These are phyloP conservation scores for Pseudoips prasinana DNA, from an alignment of 2,888 invertebrate genomes.

Conservation along the genomic window DNA sequence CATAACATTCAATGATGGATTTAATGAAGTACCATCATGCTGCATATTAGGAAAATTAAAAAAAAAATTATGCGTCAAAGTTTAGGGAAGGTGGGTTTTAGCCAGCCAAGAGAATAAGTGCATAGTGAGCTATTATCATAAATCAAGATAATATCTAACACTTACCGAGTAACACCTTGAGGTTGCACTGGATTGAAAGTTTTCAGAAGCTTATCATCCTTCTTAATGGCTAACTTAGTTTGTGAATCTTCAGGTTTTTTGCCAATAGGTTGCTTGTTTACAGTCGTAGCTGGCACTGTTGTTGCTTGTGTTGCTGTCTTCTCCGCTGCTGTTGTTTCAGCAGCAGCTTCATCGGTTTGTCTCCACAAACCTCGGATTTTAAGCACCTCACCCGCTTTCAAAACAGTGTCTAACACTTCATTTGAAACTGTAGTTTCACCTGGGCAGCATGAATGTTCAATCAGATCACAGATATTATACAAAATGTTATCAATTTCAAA, in stretches of 20 bases:
- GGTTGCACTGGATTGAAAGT: conserved; percentile 60
- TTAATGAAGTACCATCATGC: no score
- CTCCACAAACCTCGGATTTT: conserved; percentile 92
- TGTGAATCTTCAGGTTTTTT: conserved; percentile 59
- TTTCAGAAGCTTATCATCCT: conserved; percentile 75
- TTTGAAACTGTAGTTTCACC: conserved; percentile 93
- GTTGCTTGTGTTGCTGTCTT: conserved; percentile 44
- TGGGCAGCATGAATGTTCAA: no score
- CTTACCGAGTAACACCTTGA: conserved; percentile 58
- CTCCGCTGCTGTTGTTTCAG: conserved; percentile 52
- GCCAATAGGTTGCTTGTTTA: conserved; percentile 47
- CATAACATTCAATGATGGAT: no score
- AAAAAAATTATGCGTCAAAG: no score
- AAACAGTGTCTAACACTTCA: conserved; percentile 90
- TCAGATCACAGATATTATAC: no score
- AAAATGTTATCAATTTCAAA: no score
- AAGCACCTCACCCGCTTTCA: conserved; percentile 91
- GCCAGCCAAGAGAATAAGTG: no score
- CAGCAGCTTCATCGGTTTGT: conserved; percentile 79
- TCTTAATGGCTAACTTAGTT: conserved; percentile 69
- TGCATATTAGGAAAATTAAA: no score
- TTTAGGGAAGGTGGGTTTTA: no score
- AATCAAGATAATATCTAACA: no score
- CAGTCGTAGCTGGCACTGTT: conserved; percentile 35
- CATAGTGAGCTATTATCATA: no score